Base-by-base conservation (phyloP, 2,888 invertebrate genomes). In the Thymelicus sylvestris region DNA sequence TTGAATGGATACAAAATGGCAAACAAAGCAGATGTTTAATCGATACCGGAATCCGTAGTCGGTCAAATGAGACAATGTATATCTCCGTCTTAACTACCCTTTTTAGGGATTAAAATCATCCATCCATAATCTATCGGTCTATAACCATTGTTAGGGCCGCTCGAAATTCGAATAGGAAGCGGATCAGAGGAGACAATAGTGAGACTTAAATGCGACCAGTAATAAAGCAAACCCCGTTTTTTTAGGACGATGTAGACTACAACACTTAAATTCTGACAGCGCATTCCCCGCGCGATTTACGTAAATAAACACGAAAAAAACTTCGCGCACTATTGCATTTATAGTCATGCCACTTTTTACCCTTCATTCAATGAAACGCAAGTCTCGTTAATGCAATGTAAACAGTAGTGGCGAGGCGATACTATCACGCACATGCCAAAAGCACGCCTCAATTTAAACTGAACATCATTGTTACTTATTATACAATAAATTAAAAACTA, bases 241-340 rank as follows among this genome's bases (percentile, higher is more conserved):
- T 13, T 31, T 38, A 10, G 7, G 31, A 57, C 57, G 31, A 7
- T 8, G 19, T n/a, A 50, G 50, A 52, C n/a, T 15, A 52, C 66
- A 60, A 68, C 55, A 50, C 38, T 69, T n/a, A n/a, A n/a, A n/a
- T n/a, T 69, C 69, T 59, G 50, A 70, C 4, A 59, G 31, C n/a
- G 6, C 59, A 50, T 13, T 44, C 19, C 50, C 31, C 50, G 65
- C 52, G 60, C 60, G 65, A 50, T 60, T 70, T 60, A 65, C 52
- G 70, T 70, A 65, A 70, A 50, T 65, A 50, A 70, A 65, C 65
- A 65, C 52, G 47, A 55, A 69, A 62, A 64, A 64, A 64, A 64
- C 64, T 69, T 63, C 69, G 67, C 48, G 67, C 67, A 66, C 61
- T 67, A 44, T 50, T 65, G 60, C 70, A 65, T 65, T 70, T 70